A percentile compares a stretch with the other conserved stretches of the same genome.
Conservation (phyloP, 2,797 vertebrate species). For the Enteromius mattozi region DNA sequence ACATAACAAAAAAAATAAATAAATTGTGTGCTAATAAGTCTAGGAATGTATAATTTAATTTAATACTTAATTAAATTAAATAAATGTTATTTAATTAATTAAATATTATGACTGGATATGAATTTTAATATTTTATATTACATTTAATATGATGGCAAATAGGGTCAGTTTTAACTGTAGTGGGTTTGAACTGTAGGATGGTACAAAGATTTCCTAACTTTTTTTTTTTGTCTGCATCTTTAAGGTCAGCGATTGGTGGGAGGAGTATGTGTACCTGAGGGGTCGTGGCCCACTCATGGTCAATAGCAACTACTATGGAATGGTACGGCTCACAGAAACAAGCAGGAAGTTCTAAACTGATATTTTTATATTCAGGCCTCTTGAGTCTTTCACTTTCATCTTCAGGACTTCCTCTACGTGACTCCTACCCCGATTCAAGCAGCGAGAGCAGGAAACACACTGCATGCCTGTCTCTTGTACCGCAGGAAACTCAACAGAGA, state of each 20-base stretch:
- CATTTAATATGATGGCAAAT: not conserved
- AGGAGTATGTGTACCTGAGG: slow-evolving; percentile 88
- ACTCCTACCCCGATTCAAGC: slow-evolving; percentile 87
- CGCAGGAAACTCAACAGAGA: slow-evolving; percentile 82
- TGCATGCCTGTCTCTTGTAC: slow-evolving; percentile 79
- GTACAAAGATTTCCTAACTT: not conserved
- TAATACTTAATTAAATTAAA: too few relatives aligned
- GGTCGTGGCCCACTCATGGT: slow-evolving; percentile 87
- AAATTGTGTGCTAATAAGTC: not conserved
- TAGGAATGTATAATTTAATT: not conserved
- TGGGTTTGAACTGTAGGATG: not conserved
- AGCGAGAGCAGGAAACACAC: slow-evolving; percentile 81
- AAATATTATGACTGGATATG: not conserved
- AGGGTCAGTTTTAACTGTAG: not conserved
- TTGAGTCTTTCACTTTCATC: not conserved
- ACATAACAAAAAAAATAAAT: not conserved
- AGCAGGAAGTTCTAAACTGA: not conserved
- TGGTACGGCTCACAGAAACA: slow-evolving; percentile 74
- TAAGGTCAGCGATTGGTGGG: slow-evolving; percentile 94
- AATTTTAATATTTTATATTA: not conserved
- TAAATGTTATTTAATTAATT: too few relatives aligned
- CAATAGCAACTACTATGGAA: slow-evolving; percentile 92
- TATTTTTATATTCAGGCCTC: not conserved
- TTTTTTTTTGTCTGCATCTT: slow-evolving; percentile 17
- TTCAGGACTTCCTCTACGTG: slow-evolving; percentile 89